These are phyloP conservation scores for Mus spicilegus DNA, from an alignment of 2,113 vertebrate species.

Conservation along the genomic window DNA sequence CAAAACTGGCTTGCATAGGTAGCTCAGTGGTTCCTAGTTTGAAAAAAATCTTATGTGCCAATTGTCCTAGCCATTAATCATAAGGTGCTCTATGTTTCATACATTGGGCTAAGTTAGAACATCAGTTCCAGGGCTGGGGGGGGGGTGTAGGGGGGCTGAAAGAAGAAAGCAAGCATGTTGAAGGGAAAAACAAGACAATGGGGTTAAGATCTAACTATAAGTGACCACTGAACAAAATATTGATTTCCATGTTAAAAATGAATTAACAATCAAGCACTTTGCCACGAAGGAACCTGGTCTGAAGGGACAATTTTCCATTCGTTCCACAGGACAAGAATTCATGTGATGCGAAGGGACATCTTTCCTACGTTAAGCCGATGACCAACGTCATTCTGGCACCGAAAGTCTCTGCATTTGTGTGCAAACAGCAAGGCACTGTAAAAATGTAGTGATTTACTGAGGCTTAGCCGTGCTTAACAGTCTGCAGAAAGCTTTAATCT, in stretches of 20 bases:
- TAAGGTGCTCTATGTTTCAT: not conserved
- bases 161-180: not conserved
- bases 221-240: not conserved
- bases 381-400: conserved; percentile 51
- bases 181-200: not conserved
- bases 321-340: conserved; percentile 40
- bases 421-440: conserved; percentile 51
- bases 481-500: conserved; percentile 64
- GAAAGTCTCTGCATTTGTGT: conserved; percentile 70
- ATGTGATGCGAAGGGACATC: conserved; percentile 75
- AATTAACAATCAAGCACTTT: conserved; percentile 59
- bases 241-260: not conserved
- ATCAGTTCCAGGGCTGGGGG: not conserved
- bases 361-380: conserved; percentile 73
- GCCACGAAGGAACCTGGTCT: conserved; percentile 49
- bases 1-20: conserved; percentile 53
- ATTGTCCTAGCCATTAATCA: conserved; percentile 49
- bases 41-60: not conserved
- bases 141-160: not conserved
- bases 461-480: conserved; percentile 55
- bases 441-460: conserved; percentile 44
- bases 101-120: not conserved
- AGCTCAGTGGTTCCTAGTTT: conserved; percentile 41
- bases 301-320: conserved; percentile 9
- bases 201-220: not conserved